These are phyloP conservation scores for Corvus moneduloides DNA, from an alignment of 2,113 vertebrate species.

Conservation along the genomic window DNA sequence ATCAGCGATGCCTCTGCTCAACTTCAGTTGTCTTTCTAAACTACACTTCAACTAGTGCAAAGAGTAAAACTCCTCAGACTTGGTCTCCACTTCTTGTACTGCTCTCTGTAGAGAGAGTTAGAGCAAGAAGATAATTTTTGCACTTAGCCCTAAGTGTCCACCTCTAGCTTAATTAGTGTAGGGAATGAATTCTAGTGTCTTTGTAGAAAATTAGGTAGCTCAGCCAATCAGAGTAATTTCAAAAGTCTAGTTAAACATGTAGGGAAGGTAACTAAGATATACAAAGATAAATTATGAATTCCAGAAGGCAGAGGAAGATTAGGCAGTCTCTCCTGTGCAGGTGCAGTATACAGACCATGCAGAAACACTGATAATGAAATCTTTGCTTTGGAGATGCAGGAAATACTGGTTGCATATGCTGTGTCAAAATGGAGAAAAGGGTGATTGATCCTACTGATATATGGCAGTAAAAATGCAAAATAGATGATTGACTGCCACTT, in stretches of 20 bases:
- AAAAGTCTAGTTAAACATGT: not conserved
- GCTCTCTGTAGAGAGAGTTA: not conserved
- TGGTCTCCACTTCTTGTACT: not conserved
- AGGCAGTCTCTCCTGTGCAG: not conserved
- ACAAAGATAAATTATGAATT: not conserved
- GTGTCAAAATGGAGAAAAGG: not conserved
- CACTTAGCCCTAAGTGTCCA: not conserved
- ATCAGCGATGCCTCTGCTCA: not conserved
- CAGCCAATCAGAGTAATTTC: not conserved
- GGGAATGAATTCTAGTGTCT: not conserved
- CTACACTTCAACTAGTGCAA: not conserved
- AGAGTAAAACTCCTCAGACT: not conserved
- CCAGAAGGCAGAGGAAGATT: not conserved
- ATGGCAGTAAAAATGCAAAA: not conserved
- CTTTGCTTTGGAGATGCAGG: not conserved
- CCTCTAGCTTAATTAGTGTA: not conserved
- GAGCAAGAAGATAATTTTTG: not conserved
- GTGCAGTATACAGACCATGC: not conserved
- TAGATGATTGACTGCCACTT: not conserved
- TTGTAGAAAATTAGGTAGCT: not conserved
- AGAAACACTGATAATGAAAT: not conserved
- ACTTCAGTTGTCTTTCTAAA: not conserved
- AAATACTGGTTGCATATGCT: not conserved
- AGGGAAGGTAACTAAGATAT: not conserved
- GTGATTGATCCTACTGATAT: not conserved